Conservation (phyloP, 2,797 vertebrate genomes). For the Schizothorax lantsangensis region DNA sequence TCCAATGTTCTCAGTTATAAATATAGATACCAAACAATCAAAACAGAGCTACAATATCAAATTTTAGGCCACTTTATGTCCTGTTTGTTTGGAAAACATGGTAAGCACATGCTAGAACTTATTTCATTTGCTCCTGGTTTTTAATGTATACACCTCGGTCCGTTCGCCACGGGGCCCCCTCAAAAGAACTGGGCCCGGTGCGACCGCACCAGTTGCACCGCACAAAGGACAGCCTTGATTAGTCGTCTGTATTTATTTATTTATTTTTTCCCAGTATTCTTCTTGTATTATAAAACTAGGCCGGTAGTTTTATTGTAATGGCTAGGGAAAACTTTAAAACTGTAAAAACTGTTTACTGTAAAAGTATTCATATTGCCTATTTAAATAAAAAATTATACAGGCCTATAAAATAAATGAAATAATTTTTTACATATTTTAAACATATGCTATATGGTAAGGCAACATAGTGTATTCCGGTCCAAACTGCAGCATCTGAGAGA, state of each 20-base stretch:
- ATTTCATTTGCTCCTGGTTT: neutral
- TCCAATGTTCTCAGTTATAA: neutral
- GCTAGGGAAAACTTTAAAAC: neutral
- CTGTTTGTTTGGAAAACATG: neutral
- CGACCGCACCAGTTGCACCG: too few species aligned
- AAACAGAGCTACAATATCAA: neutral
- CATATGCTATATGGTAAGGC: too few species aligned
- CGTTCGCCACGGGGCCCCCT: too few species aligned
- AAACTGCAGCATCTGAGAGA: slow-evolving; percentile 10
- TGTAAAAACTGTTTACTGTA: neutral
- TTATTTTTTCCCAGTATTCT: neutral
- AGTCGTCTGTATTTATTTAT: neutral
- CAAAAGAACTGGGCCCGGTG: too few species aligned
- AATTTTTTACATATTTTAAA: too few species aligned
- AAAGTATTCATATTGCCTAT: neutral
- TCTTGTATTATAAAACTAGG: neutral
- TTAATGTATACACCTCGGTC: neutral
- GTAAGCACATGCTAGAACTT: neutral
- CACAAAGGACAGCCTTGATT: too few species aligned
- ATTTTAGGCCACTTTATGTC: neutral
- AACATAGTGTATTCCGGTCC: neutral
- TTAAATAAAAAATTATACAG: neutral
- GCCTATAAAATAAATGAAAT: neutral
- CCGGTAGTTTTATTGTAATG: neutral
- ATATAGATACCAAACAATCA: neutral